Evolutionary conservation across 2,888 invertebrate species (phyloP), one percentile per base, ranked within the genome.

Genomic region (Halocaridina rubra): DNA sequence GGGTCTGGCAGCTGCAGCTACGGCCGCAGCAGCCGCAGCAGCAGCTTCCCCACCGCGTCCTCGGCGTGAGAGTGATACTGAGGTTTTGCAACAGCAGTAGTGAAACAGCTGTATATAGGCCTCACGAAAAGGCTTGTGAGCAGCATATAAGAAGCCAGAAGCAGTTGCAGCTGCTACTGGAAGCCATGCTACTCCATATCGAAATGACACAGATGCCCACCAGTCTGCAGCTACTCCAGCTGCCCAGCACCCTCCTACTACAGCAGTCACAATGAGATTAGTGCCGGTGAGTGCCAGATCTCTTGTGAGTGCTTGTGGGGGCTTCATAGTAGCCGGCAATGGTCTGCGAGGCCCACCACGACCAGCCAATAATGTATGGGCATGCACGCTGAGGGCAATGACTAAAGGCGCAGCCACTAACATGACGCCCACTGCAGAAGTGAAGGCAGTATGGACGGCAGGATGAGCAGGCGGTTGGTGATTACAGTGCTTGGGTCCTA

Each of bases 31-130:
- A 91, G 84, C 84, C 1, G 84, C 85, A 10, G 84, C 84, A 4
- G 85, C 80, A 86, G 85, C 90, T 89, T 57, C 94, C 91, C 80
- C 93, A 93, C 61, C 95, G 92, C 84, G 93, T 91, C 5, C 89
- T 32, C 89, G 88, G 24, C 89, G 85, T 29, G 93, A 93, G 89
- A 94, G 94, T 1, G 94, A 93, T 29, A 94, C 94, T 4, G 94
- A 94, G 8, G 94, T 95, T 90, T 95, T 96, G 91, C 95, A 96
- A 90, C 94, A 95, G 90, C 95, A 95, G 89, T 96, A 96, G 89
- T 95, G 94, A 90, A 95, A 96, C 8, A 96, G 91, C 89, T 94
- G 94, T 16, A 94, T 92, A 90, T 95, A 96, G 5, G 95, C 94
- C 84, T 93, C 93, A 53, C 95, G 92, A 90, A 95, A 95, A 90